Evolutionary conservation across 2,797 vertebrate genomes (phyloP).

Genomic region (Amblyopsis hoosieri): DNA sequence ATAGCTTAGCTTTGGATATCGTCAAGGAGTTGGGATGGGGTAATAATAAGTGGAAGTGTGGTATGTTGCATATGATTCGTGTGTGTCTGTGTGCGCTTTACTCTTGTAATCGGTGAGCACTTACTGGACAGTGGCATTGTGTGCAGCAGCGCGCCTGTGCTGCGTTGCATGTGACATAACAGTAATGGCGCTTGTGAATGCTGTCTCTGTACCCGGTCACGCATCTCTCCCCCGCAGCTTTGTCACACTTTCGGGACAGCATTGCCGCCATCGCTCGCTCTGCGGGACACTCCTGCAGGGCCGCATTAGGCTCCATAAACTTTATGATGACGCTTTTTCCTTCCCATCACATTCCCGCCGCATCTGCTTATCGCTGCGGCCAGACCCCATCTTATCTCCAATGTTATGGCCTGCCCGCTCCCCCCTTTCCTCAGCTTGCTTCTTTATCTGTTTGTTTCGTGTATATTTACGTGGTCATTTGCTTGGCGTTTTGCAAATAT

Average conservation of each 20-base stretch:
- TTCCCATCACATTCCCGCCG: slow-evolving; percentile 69
- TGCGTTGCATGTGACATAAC: slow-evolving; percentile 32
- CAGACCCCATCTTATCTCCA: slow-evolving; percentile 73
- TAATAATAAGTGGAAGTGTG: slow-evolving; percentile 22
- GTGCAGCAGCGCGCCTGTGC: slow-evolving; percentile 21
- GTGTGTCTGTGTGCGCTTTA: slow-evolving; percentile 47
- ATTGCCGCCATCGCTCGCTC: slow-evolving; percentile 68
- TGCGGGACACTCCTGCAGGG: slow-evolving; percentile 72
- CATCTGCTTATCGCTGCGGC: slow-evolving; percentile 80
- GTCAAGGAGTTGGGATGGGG: slow-evolving; percentile 25
- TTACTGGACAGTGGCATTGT: not conserved
- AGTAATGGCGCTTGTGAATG: slow-evolving; percentile 66
- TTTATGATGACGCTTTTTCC: slow-evolving; percentile 80
- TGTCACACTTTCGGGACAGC: slow-evolving; percentile 66
- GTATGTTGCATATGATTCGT: slow-evolving; percentile 48
- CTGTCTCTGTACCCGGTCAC: slow-evolving; percentile 65
- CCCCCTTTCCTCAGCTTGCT: slow-evolving; percentile 72
- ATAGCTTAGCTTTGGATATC: slow-evolving; percentile 40
- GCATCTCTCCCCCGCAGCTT: slow-evolving; percentile 70
- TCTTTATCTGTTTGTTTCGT: slow-evolving; percentile 64
- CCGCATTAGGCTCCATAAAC: slow-evolving; percentile 81
- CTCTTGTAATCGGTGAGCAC: slow-evolving; percentile 33
- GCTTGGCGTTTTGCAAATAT: slow-evolving; percentile 22
- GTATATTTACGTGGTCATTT: slow-evolving; percentile 70
- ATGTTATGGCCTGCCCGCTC: slow-evolving; percentile 72